Percentiles rank a stretch among this genome's conserved stretches.
Conservation (phyloP, 2,888 invertebrate species). For the Muscina levida region DNA sequence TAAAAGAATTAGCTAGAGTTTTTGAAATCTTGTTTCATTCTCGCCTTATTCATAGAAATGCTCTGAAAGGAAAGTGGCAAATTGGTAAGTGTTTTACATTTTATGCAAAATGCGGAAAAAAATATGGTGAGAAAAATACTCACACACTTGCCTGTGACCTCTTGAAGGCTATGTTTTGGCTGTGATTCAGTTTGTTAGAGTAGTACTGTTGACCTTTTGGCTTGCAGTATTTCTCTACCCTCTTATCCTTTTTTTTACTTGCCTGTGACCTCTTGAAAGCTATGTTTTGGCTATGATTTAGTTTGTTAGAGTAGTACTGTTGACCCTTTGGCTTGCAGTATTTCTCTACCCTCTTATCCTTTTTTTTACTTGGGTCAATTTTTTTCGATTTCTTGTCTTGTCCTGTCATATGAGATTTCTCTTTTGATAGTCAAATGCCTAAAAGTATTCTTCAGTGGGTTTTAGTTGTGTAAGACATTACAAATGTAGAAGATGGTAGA, state of each 20-base stretch:
- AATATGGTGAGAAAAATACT: not conserved
- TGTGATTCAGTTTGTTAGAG: not conserved
- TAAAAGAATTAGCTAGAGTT: slow-evolving; percentile 30
- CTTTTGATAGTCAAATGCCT: slow-evolving; percentile 39
- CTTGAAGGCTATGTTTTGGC: not conserved
- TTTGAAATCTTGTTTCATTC: slow-evolving; percentile 28
- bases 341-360: not conserved
- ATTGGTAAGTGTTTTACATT: not conserved
- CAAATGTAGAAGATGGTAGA: slow-evolving; percentile 9
- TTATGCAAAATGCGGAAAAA: too few species aligned
- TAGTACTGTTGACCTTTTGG: too few species aligned
- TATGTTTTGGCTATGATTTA: not conserved
- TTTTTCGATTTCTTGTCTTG: not conserved
- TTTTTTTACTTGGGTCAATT: slow-evolving; percentile 5
- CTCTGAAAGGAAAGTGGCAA: not conserved
- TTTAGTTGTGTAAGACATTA: slow-evolving; percentile 22
- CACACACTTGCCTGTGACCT: not conserved
- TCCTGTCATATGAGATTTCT: not conserved
- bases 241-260: not conserved
- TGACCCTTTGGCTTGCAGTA: not conserved
- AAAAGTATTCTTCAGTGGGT: not conserved
- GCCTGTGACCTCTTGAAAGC: not conserved
- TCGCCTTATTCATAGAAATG: not conserved
- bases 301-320: not conserved
- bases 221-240: not conserved